A percentile compares a stretch with the other conserved stretches of the same genome.
Evolutionary conservation across 1,140 invertebrate genomes (phyloP).

Genomic region (Atopsyche davidsoni): DNA sequence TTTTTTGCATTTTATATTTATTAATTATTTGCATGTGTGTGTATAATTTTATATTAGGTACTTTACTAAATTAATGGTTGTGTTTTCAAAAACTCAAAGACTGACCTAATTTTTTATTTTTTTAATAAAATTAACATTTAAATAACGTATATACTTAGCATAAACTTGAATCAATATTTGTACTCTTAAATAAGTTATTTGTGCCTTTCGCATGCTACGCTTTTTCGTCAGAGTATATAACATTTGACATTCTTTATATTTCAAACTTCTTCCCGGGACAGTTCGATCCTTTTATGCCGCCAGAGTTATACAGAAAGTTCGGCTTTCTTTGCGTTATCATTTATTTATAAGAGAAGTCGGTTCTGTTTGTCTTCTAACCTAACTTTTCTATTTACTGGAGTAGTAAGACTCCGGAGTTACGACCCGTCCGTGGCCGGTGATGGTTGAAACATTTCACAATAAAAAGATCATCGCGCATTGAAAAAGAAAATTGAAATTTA

Average conservation of each 20-base stretch:
- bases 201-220: too few relatives aligned
- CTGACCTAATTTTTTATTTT: neutral
- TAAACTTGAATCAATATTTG: too few relatives aligned
- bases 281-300: neutral
- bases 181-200: too few relatives aligned
- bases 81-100: neutral
- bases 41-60: too few relatives aligned
- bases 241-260: too few relatives aligned
- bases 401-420: slow-evolving; percentile 12
- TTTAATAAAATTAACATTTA: neutral
- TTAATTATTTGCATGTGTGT: too few relatives aligned
- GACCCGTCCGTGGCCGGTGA: neutral
- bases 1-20: too few relatives aligned
- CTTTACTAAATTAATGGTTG: neutral
- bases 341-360: slow-evolving; percentile 21
- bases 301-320: slow-evolving; percentile 1
- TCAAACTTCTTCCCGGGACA: too few relatives aligned
- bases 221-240: too few relatives aligned
- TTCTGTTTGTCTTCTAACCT: slow-evolving; percentile 16
- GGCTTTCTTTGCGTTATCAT: slow-evolving; percentile 7
- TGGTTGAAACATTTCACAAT: neutral
- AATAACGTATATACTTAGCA: neutral
- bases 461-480: too few relatives aligned
- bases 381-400: slow-evolving; percentile 12
- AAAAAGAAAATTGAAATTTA: too few relatives aligned